Conservation (phyloP, 2,797 vertebrate species). For the Chelon labrosus region DNA sequence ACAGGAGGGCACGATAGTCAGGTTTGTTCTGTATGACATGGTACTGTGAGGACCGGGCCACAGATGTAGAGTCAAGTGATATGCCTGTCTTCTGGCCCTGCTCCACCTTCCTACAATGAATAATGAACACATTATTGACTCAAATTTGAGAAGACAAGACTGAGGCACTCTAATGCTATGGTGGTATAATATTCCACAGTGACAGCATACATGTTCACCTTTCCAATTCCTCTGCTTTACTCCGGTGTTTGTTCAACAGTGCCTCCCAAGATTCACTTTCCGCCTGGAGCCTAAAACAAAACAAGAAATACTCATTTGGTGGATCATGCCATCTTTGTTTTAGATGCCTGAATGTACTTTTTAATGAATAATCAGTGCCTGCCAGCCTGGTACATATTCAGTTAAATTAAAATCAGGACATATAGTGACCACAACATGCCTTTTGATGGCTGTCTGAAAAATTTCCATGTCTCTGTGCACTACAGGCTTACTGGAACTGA, state of each 20-base stretch:
- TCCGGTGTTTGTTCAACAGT: conserved; percentile 81
- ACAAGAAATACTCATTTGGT: background rate
- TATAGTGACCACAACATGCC: conserved; percentile 55
- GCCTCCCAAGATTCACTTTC: conserved; percentile 84
- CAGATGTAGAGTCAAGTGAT: conserved; percentile 63
- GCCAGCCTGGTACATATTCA: background rate
- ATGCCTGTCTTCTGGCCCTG: conserved; percentile 66
- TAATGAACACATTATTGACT: conserved; percentile 18
- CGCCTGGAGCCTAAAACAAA: conserved; percentile 78
- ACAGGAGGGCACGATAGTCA: conserved; percentile 77
- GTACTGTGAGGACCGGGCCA: conserved; percentile 81
- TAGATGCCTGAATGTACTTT: conserved; percentile 3
- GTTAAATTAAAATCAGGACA: background rate
- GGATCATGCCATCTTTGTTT: background rate
- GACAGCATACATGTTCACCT: conserved; percentile 64
- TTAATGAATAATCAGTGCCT: conserved; percentile 7
- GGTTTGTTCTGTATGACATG: conserved; percentile 82
- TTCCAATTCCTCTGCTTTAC: conserved; percentile 80
- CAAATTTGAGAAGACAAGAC: conserved; percentile 11
- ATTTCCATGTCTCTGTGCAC: conserved; percentile 65
- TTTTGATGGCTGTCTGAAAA: conserved; percentile 72
- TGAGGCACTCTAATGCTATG: background rate
- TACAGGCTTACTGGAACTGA: conserved; percentile 60
- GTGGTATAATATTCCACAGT: background rate
- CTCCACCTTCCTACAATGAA: conserved; percentile 77